Conservation (phyloP, 2,113 vertebrate species). For the Carassius carassius region DNA sequence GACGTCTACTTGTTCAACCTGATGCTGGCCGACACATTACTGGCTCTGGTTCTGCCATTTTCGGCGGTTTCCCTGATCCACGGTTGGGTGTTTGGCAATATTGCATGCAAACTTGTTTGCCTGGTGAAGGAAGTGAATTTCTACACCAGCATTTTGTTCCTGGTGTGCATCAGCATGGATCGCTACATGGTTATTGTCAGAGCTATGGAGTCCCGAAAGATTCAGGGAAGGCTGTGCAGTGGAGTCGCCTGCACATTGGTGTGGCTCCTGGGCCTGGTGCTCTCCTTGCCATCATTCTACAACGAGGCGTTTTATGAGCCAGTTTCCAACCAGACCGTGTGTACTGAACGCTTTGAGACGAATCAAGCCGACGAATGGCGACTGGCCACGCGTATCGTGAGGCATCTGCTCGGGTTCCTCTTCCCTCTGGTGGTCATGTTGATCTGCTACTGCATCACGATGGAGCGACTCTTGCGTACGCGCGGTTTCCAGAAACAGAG, state of each 20-base stretch:
- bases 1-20: constrained; percentile 78
- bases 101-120: constrained; percentile 70
- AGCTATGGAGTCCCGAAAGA: constrained; percentile 61
- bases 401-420: constrained; percentile 72
- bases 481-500: constrained; percentile 74
- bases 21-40: constrained; percentile 69
- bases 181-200: constrained; percentile 77
- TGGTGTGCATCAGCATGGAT: constrained; percentile 79
- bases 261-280: constrained; percentile 65
- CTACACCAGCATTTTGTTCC: constrained; percentile 78
- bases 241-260: constrained; percentile 65
- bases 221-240: constrained; percentile 54
- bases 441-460: constrained; percentile 72
- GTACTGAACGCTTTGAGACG: constrained; percentile 60
- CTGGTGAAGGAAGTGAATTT: constrained; percentile 75
- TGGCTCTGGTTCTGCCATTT: constrained; percentile 75
- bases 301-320: not conserved
- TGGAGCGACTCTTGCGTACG: constrained; percentile 66
- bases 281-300: constrained; percentile 72
- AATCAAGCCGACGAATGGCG: constrained; percentile 63
- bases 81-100: constrained; percentile 77
- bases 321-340: not conserved
- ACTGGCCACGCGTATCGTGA: constrained; percentile 62
- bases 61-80: constrained; percentile 61
- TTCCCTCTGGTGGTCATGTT: constrained; percentile 72